Evolutionary conservation across 2,113 vertebrate genomes (phyloP).

Genomic region (Mastomys coucha): DNA sequence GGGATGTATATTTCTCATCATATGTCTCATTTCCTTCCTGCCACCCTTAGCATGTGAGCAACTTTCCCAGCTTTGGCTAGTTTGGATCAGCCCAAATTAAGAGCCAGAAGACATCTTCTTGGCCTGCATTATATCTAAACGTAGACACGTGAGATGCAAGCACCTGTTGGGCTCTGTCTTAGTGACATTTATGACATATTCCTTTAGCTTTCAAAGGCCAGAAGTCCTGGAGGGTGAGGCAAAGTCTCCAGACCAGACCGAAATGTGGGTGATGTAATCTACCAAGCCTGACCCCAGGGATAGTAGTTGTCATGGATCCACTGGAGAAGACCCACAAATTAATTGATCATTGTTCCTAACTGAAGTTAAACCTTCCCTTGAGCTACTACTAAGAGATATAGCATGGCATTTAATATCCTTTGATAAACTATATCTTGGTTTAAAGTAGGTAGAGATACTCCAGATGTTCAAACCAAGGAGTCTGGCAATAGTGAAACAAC

Average conservation of each 20-base stretch:
- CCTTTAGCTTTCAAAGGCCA: no score
- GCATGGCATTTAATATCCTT: neutral
- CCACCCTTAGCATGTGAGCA: neutral
- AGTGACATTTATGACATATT: neutral
- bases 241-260: neutral
- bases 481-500: neutral
- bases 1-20: neutral
- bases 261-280: neutral
- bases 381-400: neutral
- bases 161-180: neutral
- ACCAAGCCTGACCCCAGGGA: neutral
- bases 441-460: slow-evolving; percentile 21
- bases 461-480: neutral
- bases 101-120: neutral
- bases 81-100: neutral
- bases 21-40: neutral
- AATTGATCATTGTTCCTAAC: neutral
- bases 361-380: neutral
- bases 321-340: neutral
- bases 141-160: neutral
- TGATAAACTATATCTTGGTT: neutral
- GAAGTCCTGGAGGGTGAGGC: neutral
- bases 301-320: neutral
- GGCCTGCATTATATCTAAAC: neutral
- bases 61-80: neutral